Evolutionary conservation across 2,113 vertebrate genomes (phyloP), one percentile per base, ranked within the genome.

Genomic region (Camelus bactrianus): DNA sequence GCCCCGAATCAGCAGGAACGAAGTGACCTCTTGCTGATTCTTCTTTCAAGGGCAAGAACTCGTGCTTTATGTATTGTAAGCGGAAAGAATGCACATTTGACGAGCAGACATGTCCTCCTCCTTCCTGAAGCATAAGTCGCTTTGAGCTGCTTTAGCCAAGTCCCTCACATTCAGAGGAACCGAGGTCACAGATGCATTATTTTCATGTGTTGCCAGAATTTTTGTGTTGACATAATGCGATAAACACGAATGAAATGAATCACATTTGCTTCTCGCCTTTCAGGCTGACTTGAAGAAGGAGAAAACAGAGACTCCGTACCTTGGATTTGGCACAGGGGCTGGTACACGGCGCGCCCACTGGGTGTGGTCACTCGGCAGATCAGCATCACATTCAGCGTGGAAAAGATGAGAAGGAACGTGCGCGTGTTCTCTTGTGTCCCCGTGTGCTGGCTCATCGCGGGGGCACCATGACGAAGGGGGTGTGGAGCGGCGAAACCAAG

Each of bases 401-500:
- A 35, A 13, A 52, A 13, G 15, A 16, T 60, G 17, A 28, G 52
- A 32, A 64, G 4, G 19, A 42, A 42, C 38, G 22, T 16, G 24
- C 26, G 4, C 1, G 11, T 17, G n/a, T 19, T 14, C 8, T 38
- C 6, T n/a, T 5, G 0, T 8, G 15, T 6, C 19, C 1, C 15
- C 1, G 22, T 35, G 58, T 0, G 30, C 54, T 32, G 72, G n/a
- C 8, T 58, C 28, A n/a, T 42, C 8, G 0, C n/a, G 22, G 32
- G 28, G 0, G 8, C 0, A 1, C 72, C 24, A 15, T 15, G 7
- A n/a, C 2, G 32, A 38, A 60, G 2, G 48, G 67, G 8, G 19
- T 48, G 35, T 24, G 42, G 46, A 70, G 42, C 22, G n/a, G 16
- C 5, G 54, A 3, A 12, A 46, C 69, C 22, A 15, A 60, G 13